A percentile compares a stretch with the other conserved stretches of the same genome.
phyloP scores from a whole-genome alignment of 2,113 vertebrate species.

The Aegotheles bennettii region DNA sequence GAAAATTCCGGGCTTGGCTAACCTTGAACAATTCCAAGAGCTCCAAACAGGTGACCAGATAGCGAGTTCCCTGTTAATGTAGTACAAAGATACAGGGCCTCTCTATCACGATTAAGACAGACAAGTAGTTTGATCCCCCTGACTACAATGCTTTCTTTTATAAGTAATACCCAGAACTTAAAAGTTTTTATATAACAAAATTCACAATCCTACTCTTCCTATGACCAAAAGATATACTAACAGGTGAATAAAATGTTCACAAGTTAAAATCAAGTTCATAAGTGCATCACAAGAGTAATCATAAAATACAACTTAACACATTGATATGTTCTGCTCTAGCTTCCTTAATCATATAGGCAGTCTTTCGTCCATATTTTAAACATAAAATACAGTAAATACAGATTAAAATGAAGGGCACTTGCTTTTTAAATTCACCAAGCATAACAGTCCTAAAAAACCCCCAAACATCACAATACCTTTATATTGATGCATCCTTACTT shows the following conservation, averaged over 20 bases:
- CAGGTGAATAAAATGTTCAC: not conserved
- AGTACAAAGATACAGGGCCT: not conserved
- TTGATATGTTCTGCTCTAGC: not conserved
- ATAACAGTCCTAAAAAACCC: not conserved
- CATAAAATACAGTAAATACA: not conserved
- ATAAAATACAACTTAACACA: not conserved
- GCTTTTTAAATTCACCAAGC: not conserved
- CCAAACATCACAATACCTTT: not conserved
- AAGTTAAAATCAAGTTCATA: not conserved
- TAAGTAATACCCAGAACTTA: not conserved
- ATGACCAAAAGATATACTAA: not conserved
- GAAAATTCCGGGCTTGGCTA: not conserved
- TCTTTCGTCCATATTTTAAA: not conserved
- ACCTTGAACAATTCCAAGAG: not conserved
- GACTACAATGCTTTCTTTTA: not conserved
- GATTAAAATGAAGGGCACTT: not conserved
- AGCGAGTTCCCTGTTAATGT: not conserved
- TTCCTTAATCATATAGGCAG: not conserved
- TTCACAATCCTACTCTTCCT: not conserved
- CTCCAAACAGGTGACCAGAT: not conserved
- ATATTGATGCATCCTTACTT: not conserved
- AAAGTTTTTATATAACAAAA: not conserved
- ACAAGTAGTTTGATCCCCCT: not conserved
- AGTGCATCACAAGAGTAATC: not conserved
- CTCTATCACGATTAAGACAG: not conserved